phyloP scores from a whole-genome alignment of 2,797 vertebrate genomes.

The Podarcis siculus region DNA sequence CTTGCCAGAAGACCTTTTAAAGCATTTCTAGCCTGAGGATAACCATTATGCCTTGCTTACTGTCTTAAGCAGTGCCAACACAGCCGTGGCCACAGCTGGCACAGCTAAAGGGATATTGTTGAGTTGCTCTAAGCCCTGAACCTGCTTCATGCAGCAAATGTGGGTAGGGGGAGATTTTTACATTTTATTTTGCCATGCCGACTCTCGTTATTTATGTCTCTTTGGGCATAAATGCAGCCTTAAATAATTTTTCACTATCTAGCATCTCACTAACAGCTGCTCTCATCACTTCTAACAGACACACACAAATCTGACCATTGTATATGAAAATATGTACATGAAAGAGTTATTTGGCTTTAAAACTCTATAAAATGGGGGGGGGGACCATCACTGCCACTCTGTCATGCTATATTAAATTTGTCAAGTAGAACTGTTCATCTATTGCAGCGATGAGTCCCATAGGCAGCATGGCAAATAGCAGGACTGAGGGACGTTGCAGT shows the following conservation, averaged over 20 bases:
- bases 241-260: neutral
- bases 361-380: neutral
- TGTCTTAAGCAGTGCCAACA: conserved; percentile 32
- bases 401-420: neutral
- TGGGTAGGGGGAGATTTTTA: neutral
- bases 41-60: conserved; percentile 28
- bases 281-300: no score
- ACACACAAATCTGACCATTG: neutral
- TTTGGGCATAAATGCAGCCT: neutral
- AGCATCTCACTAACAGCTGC: neutral
- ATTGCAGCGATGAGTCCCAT: no score
- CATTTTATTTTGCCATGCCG: no score
- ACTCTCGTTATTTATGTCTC: neutral
- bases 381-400: neutral
- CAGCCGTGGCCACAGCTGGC: conserved; percentile 17
- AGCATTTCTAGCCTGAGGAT: conserved; percentile 35
- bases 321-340: neutral
- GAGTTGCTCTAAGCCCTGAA: neutral
- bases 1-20: no score
- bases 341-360: neutral
- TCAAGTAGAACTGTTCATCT: no score
- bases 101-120: neutral
- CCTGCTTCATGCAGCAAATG: conserved; percentile 45
- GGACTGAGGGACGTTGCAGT: no score
- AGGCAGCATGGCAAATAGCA: no score